Evolutionary conservation across 2,888 invertebrate species (phyloP).

Genomic region (Eumacrocentrus americanus): DNA sequence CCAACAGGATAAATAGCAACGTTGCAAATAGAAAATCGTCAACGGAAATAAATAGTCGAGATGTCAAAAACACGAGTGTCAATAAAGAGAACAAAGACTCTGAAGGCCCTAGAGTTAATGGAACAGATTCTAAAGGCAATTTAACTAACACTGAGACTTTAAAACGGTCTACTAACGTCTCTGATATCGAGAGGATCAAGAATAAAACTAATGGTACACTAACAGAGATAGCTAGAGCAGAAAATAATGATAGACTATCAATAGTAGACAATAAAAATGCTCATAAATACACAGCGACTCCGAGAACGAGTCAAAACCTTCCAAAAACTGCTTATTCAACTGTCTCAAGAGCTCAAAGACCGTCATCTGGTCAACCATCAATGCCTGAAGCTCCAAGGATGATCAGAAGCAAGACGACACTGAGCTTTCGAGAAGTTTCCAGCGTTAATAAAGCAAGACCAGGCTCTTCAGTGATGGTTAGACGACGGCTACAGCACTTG

Average conservation of each 20-base stretch:
- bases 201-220: conserved; percentile 22
- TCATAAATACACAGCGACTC: conserved; percentile 25
- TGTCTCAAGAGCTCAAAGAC: conserved; percentile 57
- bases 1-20: conserved; percentile 36
- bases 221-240: conserved; percentile 12
- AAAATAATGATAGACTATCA: conserved; percentile 23
- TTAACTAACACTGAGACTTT: conserved; percentile 13
- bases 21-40: conserved; percentile 32
- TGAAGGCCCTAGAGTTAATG: conserved; percentile 1
- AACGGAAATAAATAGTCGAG: conserved; percentile 35
- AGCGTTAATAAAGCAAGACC: conserved; percentile 44
- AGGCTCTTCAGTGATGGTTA: conserved; percentile 50
- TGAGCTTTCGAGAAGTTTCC: conserved; percentile 46
- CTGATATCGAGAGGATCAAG: conserved; percentile 17
- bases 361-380: conserved; percentile 4
- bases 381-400: conserved; percentile 47
- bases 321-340: conserved; percentile 60
- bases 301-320: conserved; percentile 39
- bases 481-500: conserved; percentile 43
- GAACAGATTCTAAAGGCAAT: conserved; percentile 3
- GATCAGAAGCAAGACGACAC: conserved; percentile 55
- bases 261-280: conserved; percentile 32
- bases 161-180: not conserved
- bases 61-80: conserved; percentile 40
- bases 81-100: conserved; percentile 37